Evolutionary conservation across 2,888 invertebrate genomes (phyloP).

Genomic region (Dicroscelio sp.): DNA sequence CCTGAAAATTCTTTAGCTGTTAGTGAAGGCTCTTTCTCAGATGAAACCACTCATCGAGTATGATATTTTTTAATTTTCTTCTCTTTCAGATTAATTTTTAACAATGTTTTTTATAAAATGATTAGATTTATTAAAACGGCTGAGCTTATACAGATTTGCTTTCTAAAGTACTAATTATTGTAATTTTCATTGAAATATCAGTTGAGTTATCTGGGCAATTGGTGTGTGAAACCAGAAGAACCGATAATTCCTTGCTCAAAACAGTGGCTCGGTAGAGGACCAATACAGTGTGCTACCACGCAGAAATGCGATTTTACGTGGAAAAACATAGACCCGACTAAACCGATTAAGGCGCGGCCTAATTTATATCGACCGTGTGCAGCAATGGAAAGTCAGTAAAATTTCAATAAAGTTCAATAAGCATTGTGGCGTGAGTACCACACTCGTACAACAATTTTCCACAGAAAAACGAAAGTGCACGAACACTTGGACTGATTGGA

Average conservation of each 20-base stretch:
- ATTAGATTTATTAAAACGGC: no score
- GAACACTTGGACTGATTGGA: no score
- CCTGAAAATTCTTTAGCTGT: constrained; percentile 91
- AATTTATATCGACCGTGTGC: constrained; percentile 87
- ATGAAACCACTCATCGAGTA: constrained; percentile 92
- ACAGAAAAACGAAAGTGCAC: constrained; percentile 22
- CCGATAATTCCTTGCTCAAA: constrained; percentile 87
- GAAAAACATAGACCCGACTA: constrained; percentile 84
- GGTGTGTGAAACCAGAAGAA: constrained; percentile 87
- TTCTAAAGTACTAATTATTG: no score
- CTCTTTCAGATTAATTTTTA: no score
- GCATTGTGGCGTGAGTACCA: constrained; percentile 58
- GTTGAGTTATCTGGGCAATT: constrained; percentile 90
- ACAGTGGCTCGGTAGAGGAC: constrained; percentile 91
- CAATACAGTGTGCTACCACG: constrained; percentile 95
- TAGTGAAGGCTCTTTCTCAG: constrained; percentile 91
- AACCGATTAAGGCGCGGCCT: constrained; percentile 79
- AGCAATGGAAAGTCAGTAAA: constrained; percentile 87
- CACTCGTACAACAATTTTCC: constrained; percentile 48
- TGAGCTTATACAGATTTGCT: no score
- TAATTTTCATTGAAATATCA: constrained; percentile 60
- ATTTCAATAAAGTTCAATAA: constrained; percentile 78
- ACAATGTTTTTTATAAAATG: no score
- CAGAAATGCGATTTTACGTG: constrained; percentile 94
- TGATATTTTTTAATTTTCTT: no score